phyloP scores from a whole-genome alignment of 1,140 invertebrate genomes.

The Triops longicaudatus region DNA sequence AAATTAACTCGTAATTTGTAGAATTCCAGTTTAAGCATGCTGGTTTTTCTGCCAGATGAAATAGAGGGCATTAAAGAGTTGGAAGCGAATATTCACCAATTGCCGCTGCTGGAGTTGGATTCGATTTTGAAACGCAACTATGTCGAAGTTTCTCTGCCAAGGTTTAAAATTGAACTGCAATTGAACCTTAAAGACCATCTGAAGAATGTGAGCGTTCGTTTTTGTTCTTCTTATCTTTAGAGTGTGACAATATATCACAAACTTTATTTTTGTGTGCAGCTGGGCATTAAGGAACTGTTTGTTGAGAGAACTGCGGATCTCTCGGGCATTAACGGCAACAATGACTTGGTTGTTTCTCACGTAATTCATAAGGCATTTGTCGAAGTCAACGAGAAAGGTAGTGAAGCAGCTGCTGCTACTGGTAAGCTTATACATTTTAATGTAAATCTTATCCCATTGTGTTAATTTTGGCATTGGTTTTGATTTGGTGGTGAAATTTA shows the following conservation, averaged over 20 bases:
- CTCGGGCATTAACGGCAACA: conserved; percentile 46
- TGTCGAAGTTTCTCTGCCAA: conserved; percentile 59
- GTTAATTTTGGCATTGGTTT: too few relatives aligned
- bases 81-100: conserved; percentile 45
- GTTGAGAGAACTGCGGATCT: conserved; percentile 48
- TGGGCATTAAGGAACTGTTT: conserved; percentile 66
- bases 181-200: conserved; percentile 53
- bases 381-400: conserved; percentile 49
- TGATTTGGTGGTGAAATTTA: too few relatives aligned
- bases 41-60: conserved; percentile 57
- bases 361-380: too few relatives aligned
- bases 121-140: conserved; percentile 39
- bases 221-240: neutral
- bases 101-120: conserved; percentile 47
- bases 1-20: too few relatives aligned
- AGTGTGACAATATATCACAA: neutral
- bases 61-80: conserved; percentile 50
- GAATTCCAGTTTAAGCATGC: conserved; percentile 62
- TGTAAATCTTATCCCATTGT: too few relatives aligned
- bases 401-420: conserved; percentile 34
- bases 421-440: too few relatives aligned
- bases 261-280: conserved; percentile 33
- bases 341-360: conserved; percentile 47
- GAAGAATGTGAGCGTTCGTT: conserved; percentile 33
- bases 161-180: conserved; percentile 63